Conservation (phyloP, 2,797 vertebrate genomes). For the Erithacus rubecula region DNA sequence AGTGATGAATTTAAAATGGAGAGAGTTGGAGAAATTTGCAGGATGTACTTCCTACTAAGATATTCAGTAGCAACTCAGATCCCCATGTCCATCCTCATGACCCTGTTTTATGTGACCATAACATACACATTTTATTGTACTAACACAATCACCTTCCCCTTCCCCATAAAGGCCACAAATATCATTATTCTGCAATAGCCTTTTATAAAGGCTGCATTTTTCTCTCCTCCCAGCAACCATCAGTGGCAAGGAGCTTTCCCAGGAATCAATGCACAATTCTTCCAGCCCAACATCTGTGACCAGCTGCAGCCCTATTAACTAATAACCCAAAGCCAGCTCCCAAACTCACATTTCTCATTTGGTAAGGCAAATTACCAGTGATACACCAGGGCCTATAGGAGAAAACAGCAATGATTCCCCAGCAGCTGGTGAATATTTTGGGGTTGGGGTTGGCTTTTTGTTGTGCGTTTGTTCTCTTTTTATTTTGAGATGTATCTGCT, state of each 20-base stretch:
- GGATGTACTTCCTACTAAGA: background rate
- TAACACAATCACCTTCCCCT: background rate
- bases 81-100: background rate
- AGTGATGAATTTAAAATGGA: background rate
- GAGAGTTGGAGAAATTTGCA: background rate
- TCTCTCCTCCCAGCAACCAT: background rate
- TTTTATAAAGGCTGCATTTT: slow-evolving; percentile 1
- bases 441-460: background rate
- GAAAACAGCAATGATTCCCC: background rate
- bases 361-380: slow-evolving; percentile 48
- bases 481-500: background rate
- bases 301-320: slow-evolving; percentile 44
- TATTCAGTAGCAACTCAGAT: background rate
- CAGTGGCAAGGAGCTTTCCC: slow-evolving; percentile 21
- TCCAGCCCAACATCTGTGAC: slow-evolving; percentile 52
- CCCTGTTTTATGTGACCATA: background rate
- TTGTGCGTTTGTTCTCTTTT: background rate
- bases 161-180: background rate
- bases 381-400: slow-evolving; percentile 17
- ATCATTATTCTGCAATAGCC: background rate
- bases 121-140: background rate
- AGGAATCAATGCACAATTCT: slow-evolving; percentile 15
- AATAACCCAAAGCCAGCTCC: slow-evolving; percentile 39
- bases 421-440: slow-evolving; percentile 26
- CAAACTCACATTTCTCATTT: slow-evolving; percentile 55